phyloP scores from a whole-genome alignment of 2,113 vertebrate species.

The Mobula hypostoma region DNA sequence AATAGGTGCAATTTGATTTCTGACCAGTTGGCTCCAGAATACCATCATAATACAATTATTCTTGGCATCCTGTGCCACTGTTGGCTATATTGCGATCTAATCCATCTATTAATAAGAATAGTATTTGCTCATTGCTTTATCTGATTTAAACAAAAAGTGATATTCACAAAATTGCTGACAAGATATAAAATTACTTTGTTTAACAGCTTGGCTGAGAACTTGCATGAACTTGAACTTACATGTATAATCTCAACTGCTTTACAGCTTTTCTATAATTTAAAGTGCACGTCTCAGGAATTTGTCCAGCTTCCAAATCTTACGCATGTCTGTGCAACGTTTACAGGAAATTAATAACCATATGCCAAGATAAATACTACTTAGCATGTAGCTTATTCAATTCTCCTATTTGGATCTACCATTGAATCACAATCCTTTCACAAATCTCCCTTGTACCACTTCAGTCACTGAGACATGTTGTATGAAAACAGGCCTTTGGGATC shows the following conservation, averaged over 20 bases:
- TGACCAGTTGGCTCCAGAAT: neutral
- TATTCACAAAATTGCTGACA: neutral
- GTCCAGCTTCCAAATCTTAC: neutral
- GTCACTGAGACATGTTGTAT: too few relatives aligned
- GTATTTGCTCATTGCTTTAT: neutral
- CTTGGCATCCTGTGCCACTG: neutral
- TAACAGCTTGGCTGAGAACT: neutral
- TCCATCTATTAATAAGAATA: neutral
- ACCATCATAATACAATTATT: neutral
- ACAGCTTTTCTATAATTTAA: slow-evolving; percentile 8
- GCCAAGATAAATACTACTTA: neutral
- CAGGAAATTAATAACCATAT: neutral
- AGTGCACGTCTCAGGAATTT: neutral
- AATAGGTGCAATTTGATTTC: neutral
- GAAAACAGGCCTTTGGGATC: too few relatives aligned
- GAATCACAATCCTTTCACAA: neutral
- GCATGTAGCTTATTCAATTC: neutral
- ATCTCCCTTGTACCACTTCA: neutral
- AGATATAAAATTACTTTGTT: neutral
- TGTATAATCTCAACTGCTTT: neutral
- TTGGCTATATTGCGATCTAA: neutral
- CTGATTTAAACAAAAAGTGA: neutral
- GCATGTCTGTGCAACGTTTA: neutral
- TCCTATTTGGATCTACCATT: neutral
- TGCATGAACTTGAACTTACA: neutral